Conservation (phyloP, 1,140 invertebrate genomes). For the Drosophila malerkotliana region DNA sequence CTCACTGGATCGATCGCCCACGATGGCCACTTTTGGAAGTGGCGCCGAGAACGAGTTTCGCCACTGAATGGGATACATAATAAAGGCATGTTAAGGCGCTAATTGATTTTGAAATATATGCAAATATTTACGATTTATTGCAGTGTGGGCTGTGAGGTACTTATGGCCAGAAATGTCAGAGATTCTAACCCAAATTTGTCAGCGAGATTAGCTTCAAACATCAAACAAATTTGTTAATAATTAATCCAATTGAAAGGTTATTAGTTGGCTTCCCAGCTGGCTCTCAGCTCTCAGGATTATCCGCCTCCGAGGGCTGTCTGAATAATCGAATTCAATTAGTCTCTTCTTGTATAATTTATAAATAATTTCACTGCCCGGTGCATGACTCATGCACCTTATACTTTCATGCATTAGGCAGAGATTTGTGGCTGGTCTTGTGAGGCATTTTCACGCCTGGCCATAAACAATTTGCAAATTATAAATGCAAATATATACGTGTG, state of each 20-base stretch:
- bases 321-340: constrained; percentile 47
- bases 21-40: constrained; percentile 50
- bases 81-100: constrained; percentile 52
- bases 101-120: constrained; percentile 49
- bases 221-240: constrained; percentile 17
- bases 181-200: constrained; percentile 25
- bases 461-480: constrained; percentile 59
- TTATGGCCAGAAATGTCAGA: neutral
- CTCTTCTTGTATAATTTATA: constrained; percentile 38
- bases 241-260: constrained; percentile 38
- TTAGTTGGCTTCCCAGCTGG: constrained; percentile 5
- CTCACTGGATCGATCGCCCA: constrained; percentile 37
- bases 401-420: constrained; percentile 44
- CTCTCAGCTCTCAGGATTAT: constrained; percentile 12
- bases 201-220: constrained; percentile 13
- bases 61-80: constrained; percentile 50
- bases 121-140: constrained; percentile 22
- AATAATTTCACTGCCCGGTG: constrained; percentile 19
- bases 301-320: constrained; percentile 20
- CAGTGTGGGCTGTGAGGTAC: constrained; percentile 9
- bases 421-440: constrained; percentile 47
- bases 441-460: constrained; percentile 52
- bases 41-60: constrained; percentile 52
- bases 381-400: constrained; percentile 46
- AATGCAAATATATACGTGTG: constrained; percentile 58